These are phyloP conservation scores for Anoplius nigerrimus DNA, from an alignment of 2,888 invertebrate species.

Conservation along the genomic window DNA sequence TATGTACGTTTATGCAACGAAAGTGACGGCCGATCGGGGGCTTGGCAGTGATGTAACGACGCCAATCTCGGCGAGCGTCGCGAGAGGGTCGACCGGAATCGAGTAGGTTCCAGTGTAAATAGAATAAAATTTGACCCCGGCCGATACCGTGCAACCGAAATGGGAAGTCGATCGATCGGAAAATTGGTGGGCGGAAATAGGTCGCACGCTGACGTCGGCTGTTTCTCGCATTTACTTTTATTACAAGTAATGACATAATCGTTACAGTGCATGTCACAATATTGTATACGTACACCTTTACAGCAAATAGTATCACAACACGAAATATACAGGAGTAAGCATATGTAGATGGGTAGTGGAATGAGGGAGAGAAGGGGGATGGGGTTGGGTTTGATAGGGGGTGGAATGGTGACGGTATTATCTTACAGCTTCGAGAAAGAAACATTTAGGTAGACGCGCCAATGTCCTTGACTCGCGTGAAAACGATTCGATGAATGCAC, in stretches of 20 bases:
- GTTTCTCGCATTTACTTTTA: conserved; percentile 58
- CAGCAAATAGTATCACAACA: conserved; percentile 71
- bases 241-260: conserved; percentile 66
- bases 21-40: conserved; percentile 48
- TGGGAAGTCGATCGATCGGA: too few relatives aligned
- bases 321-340: conserved; percentile 66
- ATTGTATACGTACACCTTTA: conserved; percentile 61
- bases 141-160: conserved; percentile 18
- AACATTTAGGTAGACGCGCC: conserved; percentile 30
- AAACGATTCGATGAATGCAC: conserved; percentile 8
- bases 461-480: conserved; percentile 7
- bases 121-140: conserved; percentile 31
- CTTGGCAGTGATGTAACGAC: conserved; percentile 10
- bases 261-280: conserved; percentile 60
- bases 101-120: conserved; percentile 18
- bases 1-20: conserved; percentile 64
- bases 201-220: conserved; percentile 29
- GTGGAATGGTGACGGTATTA: conserved; percentile 39
- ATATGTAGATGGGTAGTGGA: conserved; percentile 28
- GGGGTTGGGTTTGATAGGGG: too few relatives aligned
- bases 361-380: too few relatives aligned
- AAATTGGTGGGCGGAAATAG: too few relatives aligned
- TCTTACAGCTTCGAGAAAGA: conserved; percentile 42
- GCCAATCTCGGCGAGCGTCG: conserved; percentile 9
- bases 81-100: conserved; percentile 17